phyloP scores from a whole-genome alignment of 1,140 invertebrate species.

The Venturia canescens region DNA sequence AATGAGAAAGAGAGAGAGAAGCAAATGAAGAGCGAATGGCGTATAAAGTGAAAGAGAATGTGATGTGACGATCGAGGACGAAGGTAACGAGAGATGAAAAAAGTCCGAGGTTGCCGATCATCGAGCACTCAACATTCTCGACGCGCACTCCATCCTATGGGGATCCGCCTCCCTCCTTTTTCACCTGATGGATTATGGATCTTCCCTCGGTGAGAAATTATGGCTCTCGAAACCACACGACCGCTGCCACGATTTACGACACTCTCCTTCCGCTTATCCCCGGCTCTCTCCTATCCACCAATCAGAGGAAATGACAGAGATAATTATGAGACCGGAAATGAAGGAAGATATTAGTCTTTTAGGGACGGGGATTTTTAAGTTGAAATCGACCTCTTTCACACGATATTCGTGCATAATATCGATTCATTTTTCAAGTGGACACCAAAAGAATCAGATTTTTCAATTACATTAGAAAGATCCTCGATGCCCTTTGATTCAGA shows the following conservation, averaged over 20 bases:
- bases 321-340: neutral
- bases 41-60: slow-evolving; percentile 18
- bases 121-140: slow-evolving; percentile 49
- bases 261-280: neutral
- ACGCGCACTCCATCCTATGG: neutral
- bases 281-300: neutral
- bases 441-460: too few species aligned
- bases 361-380: too few species aligned
- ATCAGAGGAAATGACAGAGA: neutral
- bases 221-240: slow-evolving; percentile 44
- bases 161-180: slow-evolving; percentile 19
- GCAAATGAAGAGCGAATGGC: neutral
- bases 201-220: slow-evolving; percentile 53
- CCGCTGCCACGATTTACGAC: slow-evolving; percentile 36
- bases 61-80: slow-evolving; percentile 38
- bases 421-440: too few species aligned
- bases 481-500: too few species aligned
- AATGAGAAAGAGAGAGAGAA: neutral
- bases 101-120: slow-evolving; percentile 29
- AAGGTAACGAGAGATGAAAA: slow-evolving; percentile 53
- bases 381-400: too few species aligned
- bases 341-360: neutral
- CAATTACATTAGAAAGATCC: too few species aligned
- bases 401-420: too few species aligned
- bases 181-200: slow-evolving; percentile 55